Evolutionary conservation across 92 coral and sea anemone genomes (phyloP).

Genomic region (Isaurus tuberculatus): DNA sequence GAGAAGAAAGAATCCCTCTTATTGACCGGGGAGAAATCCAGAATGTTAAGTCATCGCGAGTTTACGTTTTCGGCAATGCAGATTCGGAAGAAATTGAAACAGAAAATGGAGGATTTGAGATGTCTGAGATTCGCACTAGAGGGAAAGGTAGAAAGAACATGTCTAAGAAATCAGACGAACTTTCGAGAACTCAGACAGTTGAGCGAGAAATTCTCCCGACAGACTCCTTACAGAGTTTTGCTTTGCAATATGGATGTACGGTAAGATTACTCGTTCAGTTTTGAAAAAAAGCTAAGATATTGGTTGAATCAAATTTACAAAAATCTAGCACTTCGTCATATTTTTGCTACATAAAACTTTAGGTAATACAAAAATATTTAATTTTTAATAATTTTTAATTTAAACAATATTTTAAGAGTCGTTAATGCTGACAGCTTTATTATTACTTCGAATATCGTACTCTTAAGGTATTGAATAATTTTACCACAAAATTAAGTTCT

Average conservation of each 20-base stretch:
- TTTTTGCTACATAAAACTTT: too few relatives aligned
- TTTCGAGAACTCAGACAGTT: constrained; percentile 76
- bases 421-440: too few relatives aligned
- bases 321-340: too few relatives aligned
- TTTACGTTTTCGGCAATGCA: constrained; percentile 93
- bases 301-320: too few relatives aligned
- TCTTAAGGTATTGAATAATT: too few relatives aligned
- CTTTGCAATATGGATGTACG: constrained; percentile 97
- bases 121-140: constrained; percentile 94
- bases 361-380: too few relatives aligned
- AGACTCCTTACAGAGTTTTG: constrained; percentile 88
- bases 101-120: constrained; percentile 78
- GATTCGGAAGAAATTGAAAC: constrained; percentile 67
- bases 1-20: constrained; percentile 42
- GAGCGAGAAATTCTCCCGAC: constrained; percentile 79
- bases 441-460: too few relatives aligned
- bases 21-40: constrained; percentile 71
- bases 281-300: too few relatives aligned
- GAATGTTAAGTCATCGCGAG: constrained; percentile 79
- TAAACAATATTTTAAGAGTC: too few relatives aligned
- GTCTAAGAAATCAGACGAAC: constrained; percentile 55
- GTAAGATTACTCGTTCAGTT: constrained; percentile 54
- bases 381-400: too few relatives aligned
- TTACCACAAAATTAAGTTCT: too few relatives aligned
- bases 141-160: constrained; percentile 63